Evolutionary conservation across 2,888 invertebrate genomes (phyloP), one percentile per base, ranked within the genome.

Genomic region (Ennomos erosarius): DNA sequence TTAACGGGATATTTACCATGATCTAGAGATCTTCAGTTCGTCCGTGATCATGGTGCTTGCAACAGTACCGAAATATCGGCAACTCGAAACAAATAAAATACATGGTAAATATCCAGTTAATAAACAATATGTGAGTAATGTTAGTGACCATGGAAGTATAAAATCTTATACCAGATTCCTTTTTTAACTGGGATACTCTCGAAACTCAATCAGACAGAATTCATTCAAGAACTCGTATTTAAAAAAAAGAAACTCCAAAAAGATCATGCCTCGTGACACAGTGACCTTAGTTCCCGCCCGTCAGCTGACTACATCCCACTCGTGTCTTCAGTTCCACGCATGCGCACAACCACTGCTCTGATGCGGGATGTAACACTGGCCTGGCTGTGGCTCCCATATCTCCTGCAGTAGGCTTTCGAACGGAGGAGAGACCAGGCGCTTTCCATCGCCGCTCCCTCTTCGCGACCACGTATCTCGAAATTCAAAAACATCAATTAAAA

Each of bases 241-340:
- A 55, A 47, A 38, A 33, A 38, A n/a, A 45, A 59, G 33, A 49
- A 45, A 54, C 51, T 46, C 13, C 9, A 46, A 48, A 58, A 61
- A 46, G 37, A 59, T 33, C 46, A 56, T 60, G 59, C 62, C 68
- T 68, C 74, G 69, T 88, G 87, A 89, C 90, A 90, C 83, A 87
- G 78, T 90, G 86, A 90, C 90, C 90, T 85, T 85, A 86, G 80
- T 81, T 78, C 71, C 76, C 78, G 75, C 67, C 79, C 78, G 80
- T 85, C 90, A 90, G 90, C 89, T 89, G 89, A 88, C 62, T 64
- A 56, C 80, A 76, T 81, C 81, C 78, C 75, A 75, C 77, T 79
- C 64, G 67, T 75, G 34, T 70, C 64, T 63, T 49, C 43, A 56
- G 58, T 59, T 45, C 61, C 65, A 67, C 88, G 89, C 89, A 75